phyloP scores from a whole-genome alignment of 2,888 invertebrate species.

The Ctena decussata region DNA sequence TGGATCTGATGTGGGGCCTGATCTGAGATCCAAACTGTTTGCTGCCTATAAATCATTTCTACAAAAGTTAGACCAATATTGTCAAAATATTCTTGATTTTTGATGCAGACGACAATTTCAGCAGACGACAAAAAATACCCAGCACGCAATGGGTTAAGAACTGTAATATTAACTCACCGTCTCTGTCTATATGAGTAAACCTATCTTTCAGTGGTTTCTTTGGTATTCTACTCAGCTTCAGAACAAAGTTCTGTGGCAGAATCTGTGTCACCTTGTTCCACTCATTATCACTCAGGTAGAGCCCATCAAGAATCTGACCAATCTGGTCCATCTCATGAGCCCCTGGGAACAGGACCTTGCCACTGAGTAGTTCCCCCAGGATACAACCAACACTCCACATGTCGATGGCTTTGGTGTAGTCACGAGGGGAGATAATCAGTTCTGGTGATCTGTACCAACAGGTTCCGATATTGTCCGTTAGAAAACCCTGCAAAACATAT shows the following conservation, averaged over 20 bases:
- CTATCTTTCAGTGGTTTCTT: slow-evolving; percentile 59
- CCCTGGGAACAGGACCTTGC: slow-evolving; percentile 93
- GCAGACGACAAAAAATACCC: too few species aligned
- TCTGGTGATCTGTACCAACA: slow-evolving; percentile 99
- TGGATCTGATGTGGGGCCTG: too few species aligned
- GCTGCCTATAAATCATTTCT: too few species aligned
- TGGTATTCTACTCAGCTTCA: slow-evolving; percentile 72
- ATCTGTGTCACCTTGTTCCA: slow-evolving; percentile 77
- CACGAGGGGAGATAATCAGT: slow-evolving; percentile 99
- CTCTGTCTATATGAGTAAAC: slow-evolving; percentile 62
- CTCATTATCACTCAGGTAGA: slow-evolving; percentile 78
- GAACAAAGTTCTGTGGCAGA: slow-evolving; percentile 79
- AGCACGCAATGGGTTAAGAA: too few species aligned
- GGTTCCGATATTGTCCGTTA: slow-evolving; percentile 99
- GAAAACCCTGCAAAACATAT: slow-evolving; percentile 92
- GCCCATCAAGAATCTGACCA: slow-evolving; percentile 71
- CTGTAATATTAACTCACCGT: too few species aligned
- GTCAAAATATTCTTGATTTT: too few species aligned
- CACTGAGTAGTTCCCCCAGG: slow-evolving; percentile 99
- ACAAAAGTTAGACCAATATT: too few species aligned
- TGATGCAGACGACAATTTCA: too few species aligned
- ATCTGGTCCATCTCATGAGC: slow-evolving; percentile 91
- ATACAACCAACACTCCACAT: slow-evolving; percentile 99
- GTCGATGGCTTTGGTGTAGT: slow-evolving; percentile 98
- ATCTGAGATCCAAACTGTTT: too few species aligned